Base-by-base conservation (phyloP, 2,888 invertebrate genomes). In the Cosmia trapezina region DNA sequence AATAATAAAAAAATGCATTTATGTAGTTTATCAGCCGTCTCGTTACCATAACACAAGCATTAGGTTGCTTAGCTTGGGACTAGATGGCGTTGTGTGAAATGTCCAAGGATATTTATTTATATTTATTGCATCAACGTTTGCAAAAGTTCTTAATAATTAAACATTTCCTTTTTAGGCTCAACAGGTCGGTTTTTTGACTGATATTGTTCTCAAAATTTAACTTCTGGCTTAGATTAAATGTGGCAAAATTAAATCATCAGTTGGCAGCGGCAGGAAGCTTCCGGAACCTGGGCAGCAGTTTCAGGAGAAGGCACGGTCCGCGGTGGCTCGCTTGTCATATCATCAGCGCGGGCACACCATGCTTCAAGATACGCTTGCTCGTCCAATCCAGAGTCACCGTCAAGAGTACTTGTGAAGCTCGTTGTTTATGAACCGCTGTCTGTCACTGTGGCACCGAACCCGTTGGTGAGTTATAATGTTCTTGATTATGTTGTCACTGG, bases 361-460 rank as follows among this genome's bases (percentile, higher is more conserved):
- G 97, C 97, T 1, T 97, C 97, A 0, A 93, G 97, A 82, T 98
- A 98, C 93, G 97, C 97, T 51, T 98, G 98, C 90, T 97, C 97
- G n/a, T 97, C 97, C 12, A 97, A 97, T 76, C 97, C 97, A 83
- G 96, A 97, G 64, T 96, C 97, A 56, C 97, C 97, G 64, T 97
- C 97, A 76, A 95, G 97, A 72, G 96, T 97, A 54, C 96, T 97
- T 78, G 97, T 97, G 59, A 96, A 97, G 79, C 93, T 98, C 45
- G 96, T 96, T 17, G 97, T 98, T 12, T 97, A 97, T 79, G 97
- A 97, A 83, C 97, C 97, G 54, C 93, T 98, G 70, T 96, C 96
- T 74, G 97, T 97, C n/a, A 96, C 96, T 62, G 96, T 98, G 59
- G 94, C 97, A 14, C 97, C 97, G 0, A 97, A 97, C 83, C 96